phyloP scores from a whole-genome alignment of 2,113 vertebrate species.

The Athene cunicularia region DNA sequence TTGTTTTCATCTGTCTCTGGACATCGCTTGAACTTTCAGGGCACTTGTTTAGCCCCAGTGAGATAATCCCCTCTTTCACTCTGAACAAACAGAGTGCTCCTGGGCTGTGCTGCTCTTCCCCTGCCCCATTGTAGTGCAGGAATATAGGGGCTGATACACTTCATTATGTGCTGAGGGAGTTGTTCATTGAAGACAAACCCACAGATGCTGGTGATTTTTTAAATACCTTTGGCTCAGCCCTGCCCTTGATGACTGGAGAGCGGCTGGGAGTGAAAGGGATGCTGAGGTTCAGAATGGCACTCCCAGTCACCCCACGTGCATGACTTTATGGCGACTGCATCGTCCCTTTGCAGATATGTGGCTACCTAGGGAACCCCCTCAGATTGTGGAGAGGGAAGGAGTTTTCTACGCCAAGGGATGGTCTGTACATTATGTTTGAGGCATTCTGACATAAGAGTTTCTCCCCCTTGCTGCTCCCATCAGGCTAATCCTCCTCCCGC shows the following conservation, averaged over 20 bases:
- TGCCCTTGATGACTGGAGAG: not conserved
- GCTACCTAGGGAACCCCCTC: not conserved
- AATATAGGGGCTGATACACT: constrained; percentile 23
- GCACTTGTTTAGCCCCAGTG: not conserved
- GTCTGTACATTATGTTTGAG: not conserved
- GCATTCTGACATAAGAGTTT: not conserved
- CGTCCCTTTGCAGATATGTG: not conserved
- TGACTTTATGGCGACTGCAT: rapidly evolving
- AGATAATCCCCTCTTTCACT: constrained; percentile 32
- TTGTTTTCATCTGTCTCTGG: constrained; percentile 74
- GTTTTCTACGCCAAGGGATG: rapidly evolving
- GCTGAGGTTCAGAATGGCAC: not conserved
- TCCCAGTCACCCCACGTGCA: rapidly evolving
- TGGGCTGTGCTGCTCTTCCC: not conserved
- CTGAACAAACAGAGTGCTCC: constrained; percentile 10
- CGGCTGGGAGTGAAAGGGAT: not conserved
- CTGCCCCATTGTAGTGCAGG: not conserved
- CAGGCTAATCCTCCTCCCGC: not conserved
- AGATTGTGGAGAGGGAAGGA: not conserved
- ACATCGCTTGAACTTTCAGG: constrained; percentile 44
- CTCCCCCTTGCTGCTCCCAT: rapidly evolving
- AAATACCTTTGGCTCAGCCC: not conserved
- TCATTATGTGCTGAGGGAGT: constrained; percentile 7
- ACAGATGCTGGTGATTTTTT: not conserved
- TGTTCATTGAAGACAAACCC: constrained; percentile 22